phyloP scores from a whole-genome alignment of 1,140 invertebrate genomes.

The Zeugodacus cucurbitae region DNA sequence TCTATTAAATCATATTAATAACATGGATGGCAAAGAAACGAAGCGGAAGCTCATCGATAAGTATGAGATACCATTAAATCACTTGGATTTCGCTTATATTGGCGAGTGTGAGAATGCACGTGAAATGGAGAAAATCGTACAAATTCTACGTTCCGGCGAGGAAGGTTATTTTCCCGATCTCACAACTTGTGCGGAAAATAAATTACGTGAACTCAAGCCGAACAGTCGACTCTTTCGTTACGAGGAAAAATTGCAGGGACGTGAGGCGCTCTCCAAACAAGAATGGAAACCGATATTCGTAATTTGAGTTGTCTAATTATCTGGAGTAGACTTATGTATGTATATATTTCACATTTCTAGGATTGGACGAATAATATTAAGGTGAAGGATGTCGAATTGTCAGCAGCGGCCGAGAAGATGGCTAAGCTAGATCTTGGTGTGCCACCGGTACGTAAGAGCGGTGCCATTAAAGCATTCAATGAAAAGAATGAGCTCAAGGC shows the following conservation, averaged over 20 bases:
- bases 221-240: conserved; percentile 69
- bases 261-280: conserved; percentile 49
- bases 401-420: neutral
- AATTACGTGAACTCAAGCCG: conserved; percentile 69
- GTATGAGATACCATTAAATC: conserved; percentile 71
- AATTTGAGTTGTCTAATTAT: neutral
- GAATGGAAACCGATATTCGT: conserved; percentile 64
- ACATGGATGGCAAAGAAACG: neutral
- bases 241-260: conserved; percentile 63
- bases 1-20: neutral
- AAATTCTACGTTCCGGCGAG: conserved; percentile 74
- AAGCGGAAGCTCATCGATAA: conserved; percentile 65
- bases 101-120: conserved; percentile 68
- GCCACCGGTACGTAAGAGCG: conserved; percentile 52
- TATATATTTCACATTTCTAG: conserved; percentile 38
- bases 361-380: conserved; percentile 68
- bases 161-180: conserved; percentile 76
- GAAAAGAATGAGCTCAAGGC: neutral
- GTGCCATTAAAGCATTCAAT: conserved; percentile 49
- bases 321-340: neutral
- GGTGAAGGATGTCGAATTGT: conserved; percentile 62
- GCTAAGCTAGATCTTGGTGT: conserved; percentile 36
- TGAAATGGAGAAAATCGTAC: conserved; percentile 72
- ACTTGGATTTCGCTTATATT: conserved; percentile 73
- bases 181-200: conserved; percentile 69